Conservation (phyloP, 1,140 invertebrate genomes). For the Cotesia vestalis region DNA sequence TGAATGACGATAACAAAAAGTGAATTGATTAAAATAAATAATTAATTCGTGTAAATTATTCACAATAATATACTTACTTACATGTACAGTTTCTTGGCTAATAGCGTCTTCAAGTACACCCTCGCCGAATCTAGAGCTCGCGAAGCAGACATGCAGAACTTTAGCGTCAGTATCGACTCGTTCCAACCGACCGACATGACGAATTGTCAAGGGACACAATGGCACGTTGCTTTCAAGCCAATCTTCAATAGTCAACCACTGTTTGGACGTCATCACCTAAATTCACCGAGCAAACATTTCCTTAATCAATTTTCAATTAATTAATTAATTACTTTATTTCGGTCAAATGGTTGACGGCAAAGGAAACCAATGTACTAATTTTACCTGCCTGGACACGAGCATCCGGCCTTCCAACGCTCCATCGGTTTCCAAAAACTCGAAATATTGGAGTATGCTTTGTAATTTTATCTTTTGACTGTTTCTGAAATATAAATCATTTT, state of each 20-base stretch:
- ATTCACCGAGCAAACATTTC: background rate
- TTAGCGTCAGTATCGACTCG: slow-evolving; percentile 70
- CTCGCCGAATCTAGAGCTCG: slow-evolving; percentile 76
- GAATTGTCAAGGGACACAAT: slow-evolving; percentile 76
- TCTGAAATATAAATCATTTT: slow-evolving; percentile 54
- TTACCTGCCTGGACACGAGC: slow-evolving; percentile 76
- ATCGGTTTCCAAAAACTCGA: slow-evolving; percentile 72
- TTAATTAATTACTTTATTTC: too few relatives aligned
- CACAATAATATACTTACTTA: slow-evolving; percentile 50
- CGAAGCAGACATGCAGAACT: slow-evolving; percentile 73
- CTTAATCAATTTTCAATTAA: too few relatives aligned
- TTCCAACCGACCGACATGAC: slow-evolving; percentile 77
- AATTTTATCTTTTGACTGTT: slow-evolving; percentile 79
- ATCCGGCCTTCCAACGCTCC: slow-evolving; percentile 67
- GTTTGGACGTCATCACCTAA: slow-evolving; percentile 78
- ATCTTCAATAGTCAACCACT: slow-evolving; percentile 83
- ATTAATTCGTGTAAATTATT: slow-evolving; percentile 27
- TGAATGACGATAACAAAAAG: background rate
- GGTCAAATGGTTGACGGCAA: too few relatives aligned
- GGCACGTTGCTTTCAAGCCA: slow-evolving; percentile 78
- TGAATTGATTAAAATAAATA: slow-evolving; percentile 7
- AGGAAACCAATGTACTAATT: background rate
- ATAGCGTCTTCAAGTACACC: slow-evolving; percentile 73
- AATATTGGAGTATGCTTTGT: slow-evolving; percentile 76
- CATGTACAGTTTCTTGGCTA: slow-evolving; percentile 73